Conservation (phyloP, 2,797 vertebrate species). For the Tauraco hartlaubi region DNA sequence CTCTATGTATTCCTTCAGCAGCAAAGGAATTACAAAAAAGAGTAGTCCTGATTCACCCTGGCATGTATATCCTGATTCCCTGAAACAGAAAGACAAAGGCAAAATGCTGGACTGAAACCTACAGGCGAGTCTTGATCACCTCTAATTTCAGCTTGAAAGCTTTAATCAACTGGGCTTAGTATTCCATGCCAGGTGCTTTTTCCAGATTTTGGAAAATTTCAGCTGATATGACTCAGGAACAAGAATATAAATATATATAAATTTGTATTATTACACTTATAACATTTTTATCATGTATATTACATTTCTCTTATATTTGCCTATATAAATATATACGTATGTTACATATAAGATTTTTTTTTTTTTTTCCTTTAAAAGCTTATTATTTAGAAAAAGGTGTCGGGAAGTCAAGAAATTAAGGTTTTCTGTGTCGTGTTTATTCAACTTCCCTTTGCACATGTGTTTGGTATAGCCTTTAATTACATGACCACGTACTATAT, state of each 20-base stretch:
- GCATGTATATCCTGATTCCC: neutral
- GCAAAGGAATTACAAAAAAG: neutral
- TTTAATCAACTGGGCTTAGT: neutral
- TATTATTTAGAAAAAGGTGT: neutral
- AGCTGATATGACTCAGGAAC: neutral
- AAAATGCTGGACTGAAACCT: neutral
- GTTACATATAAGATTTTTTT: neutral
- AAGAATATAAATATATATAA: neutral
- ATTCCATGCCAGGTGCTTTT: neutral
- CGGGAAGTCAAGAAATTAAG: neutral
- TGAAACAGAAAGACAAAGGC: neutral
- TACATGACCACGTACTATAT: neutral
- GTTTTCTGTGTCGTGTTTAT: slow-evolving; percentile 10
- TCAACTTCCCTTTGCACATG: neutral
- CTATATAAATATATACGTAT: neutral
- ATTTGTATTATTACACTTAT: neutral
- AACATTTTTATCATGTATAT: neutral
- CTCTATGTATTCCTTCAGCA: neutral
- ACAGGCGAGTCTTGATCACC: neutral
- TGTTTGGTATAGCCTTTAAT: slow-evolving; percentile 14
- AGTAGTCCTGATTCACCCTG: neutral
- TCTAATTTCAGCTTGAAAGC: neutral
- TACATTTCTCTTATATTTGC: neutral
- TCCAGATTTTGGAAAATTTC: neutral
- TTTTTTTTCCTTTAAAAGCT: neutral